These are phyloP conservation scores for Diorhabda carinulata DNA, from an alignment of 1,140 invertebrate genomes.

Conservation along the genomic window DNA sequence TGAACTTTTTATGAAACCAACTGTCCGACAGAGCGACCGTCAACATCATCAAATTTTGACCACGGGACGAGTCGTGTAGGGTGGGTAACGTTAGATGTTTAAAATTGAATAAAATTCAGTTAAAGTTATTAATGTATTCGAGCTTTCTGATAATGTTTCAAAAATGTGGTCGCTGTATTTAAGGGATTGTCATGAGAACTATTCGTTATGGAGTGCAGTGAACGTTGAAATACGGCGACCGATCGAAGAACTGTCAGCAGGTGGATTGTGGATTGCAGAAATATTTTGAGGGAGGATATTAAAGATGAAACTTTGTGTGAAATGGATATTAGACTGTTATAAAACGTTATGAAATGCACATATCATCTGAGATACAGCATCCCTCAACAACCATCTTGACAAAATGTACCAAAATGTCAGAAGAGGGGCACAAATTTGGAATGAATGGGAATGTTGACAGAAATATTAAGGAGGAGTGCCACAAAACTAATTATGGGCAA, in stretches of 20 bases:
- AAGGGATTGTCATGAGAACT: constrained; percentile 27
- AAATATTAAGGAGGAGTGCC: constrained; percentile 40
- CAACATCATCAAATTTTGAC: constrained; percentile 38
- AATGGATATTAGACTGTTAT: constrained; percentile 26
- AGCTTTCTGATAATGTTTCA: constrained; percentile 26
- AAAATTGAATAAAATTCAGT: constrained; percentile 22
- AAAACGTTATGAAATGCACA: constrained; percentile 45
- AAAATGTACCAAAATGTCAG: constrained; percentile 65
- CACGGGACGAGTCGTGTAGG: constrained; percentile 27
- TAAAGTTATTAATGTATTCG: constrained; percentile 10
- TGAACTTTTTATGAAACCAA: constrained; percentile 40
- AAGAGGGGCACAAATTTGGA: constrained; percentile 61
- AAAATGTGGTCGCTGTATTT: constrained; percentile 33
- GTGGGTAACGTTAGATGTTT: constrained; percentile 17
- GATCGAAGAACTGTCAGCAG: constrained; percentile 41
- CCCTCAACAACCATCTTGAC: constrained; percentile 46
- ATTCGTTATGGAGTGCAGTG: constrained; percentile 26
- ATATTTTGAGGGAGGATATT: constrained; percentile 18
- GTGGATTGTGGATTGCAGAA: constrained; percentile 37
- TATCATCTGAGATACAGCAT: constrained; percentile 34
- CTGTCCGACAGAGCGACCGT: constrained; percentile 35
- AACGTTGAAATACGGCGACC: constrained; percentile 31
- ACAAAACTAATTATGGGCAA: constrained; percentile 40
- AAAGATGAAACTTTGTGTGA: constrained; percentile 33
- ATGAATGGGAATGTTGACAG: constrained; percentile 59